Base-by-base conservation (phyloP, 2,797 vertebrate genomes). In the Melanotaenia trifasciata region DNA sequence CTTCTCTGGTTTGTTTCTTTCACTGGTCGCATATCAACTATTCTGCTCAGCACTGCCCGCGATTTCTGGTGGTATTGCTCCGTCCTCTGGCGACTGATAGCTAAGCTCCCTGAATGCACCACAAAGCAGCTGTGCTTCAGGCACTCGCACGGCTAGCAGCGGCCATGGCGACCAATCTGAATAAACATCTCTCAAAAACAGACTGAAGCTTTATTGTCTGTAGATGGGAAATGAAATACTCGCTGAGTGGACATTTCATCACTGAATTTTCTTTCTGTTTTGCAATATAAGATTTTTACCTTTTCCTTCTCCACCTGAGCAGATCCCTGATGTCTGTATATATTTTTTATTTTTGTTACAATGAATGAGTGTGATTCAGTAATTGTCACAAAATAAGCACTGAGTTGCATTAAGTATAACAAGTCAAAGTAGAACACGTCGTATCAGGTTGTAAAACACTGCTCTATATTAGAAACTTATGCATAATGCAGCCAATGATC, bases 261-360 rank as follows among this genome's bases (percentile, higher is more conserved):
- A 53, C 32, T 16, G 20, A 58, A 5, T 40, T 72, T 61, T 20
- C 5, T 13, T 32, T 60, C 51, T 67, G 72, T 62, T 69, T 50
- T 64, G 13, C 3, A 5, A 5, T 33, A 18, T 53, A 11, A 24
- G 22, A 26, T 24, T 1, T 53, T 53, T 24, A 53, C 50, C 10
- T 84, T 82, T 58, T 61, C 68, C 26, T 70, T 53, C 47, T 16
- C 43, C 35, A 58, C 16, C 35, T 56, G 54, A 50, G 3, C 26
- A 56, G 14, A 5, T 5, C 30, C 50, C 54, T 38, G 65, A 50
- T 75, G 24, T 24, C 33, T 70, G 12, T 69, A 24, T 35, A 40
- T 36, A 3, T 33, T 75, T 40, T 24, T 24, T 11, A 12, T 26
- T 1, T 53, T n/a, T 60, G 33, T n/a, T 24, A 82, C 74, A 72